A percentile compares a stretch with the other conserved stretches of the same genome.
Evolutionary conservation across 2,113 vertebrate genomes (phyloP).

Genomic region (Brevimyrus niger): DNA sequence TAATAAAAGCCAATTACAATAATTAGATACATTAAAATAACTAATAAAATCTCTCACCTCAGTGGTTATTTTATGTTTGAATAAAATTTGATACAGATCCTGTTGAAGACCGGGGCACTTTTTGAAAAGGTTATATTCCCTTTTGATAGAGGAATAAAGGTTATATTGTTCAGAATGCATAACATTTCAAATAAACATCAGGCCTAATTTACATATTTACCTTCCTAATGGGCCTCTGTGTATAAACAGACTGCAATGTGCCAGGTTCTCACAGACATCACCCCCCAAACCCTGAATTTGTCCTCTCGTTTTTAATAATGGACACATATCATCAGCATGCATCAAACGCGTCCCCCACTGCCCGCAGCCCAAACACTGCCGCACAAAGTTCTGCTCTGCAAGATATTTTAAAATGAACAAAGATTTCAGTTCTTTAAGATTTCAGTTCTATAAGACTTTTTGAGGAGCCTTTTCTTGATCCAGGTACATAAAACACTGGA

Average conservation of each 20-base stretch:
- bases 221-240: neutral
- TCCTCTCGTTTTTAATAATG: neutral
- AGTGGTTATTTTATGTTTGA: neutral
- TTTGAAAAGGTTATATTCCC: slow-evolving; percentile 6
- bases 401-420: neutral
- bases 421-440: neutral
- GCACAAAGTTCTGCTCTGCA: neutral
- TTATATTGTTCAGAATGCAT: slow-evolving; percentile 5
- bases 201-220: slow-evolving; percentile 1
- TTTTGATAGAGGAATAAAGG: slow-evolving; percentile 10
- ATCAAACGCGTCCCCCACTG: neutral
- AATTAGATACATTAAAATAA: slow-evolving; percentile 4
- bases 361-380: neutral
- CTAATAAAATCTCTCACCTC: slow-evolving; percentile 9
- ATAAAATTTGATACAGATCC: slow-evolving; percentile 1
- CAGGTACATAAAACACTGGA: neutral
- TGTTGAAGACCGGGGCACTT: neutral
- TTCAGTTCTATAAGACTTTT: neutral
- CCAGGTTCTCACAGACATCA: neutral
- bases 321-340: neutral
- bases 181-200: slow-evolving; percentile 4
- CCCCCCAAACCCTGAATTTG: neutral
- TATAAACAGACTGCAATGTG: neutral
- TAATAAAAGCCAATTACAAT: slow-evolving; percentile 8
- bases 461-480: neutral